Evolutionary conservation across 1,140 invertebrate species (phyloP).

Genomic region (Drosophila cardini): DNA sequence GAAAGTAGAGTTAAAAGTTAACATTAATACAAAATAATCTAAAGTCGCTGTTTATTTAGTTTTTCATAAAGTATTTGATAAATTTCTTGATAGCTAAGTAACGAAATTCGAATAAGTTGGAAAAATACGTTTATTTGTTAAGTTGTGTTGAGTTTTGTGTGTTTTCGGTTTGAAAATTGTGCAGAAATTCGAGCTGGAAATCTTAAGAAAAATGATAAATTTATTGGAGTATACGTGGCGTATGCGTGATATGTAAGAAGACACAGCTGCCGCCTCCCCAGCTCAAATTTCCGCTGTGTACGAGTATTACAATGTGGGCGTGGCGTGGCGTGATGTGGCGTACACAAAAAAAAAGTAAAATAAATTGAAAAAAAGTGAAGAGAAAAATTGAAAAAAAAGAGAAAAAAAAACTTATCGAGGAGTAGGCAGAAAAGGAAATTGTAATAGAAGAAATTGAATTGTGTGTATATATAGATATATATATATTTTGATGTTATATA

Average conservation of each 20-base stretch:
- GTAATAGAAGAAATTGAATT: slow-evolving; percentile 81
- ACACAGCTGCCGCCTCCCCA: slow-evolving; percentile 12
- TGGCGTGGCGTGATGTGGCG: slow-evolving; percentile 36
- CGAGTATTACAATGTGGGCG: slow-evolving; percentile 15
- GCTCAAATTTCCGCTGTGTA: slow-evolving; percentile 32
- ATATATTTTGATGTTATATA: slow-evolving; percentile 46
- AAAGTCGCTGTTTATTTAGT: neutral
- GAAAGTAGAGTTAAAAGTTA: slow-evolving; percentile 68
- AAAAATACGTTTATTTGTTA: slow-evolving; percentile 36
- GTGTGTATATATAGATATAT: slow-evolving; percentile 55
- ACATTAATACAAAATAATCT: slow-evolving; percentile 58
- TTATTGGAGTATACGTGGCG: slow-evolving; percentile 1
- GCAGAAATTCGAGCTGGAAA: slow-evolving; percentile 10
- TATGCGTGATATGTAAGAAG: slow-evolving; percentile 5
- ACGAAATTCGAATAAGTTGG: slow-evolving; percentile 52
- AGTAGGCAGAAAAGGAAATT: slow-evolving; percentile 64
- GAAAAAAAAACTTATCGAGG: slow-evolving; percentile 24
- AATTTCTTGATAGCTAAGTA: slow-evolving; percentile 38
- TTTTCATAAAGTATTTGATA: slow-evolving; percentile 25
- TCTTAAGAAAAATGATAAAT: too few species aligned
- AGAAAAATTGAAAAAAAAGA: slow-evolving; percentile 23
- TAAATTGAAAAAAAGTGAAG: slow-evolving; percentile 24
- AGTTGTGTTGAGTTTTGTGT: slow-evolving; percentile 11
- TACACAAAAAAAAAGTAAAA: slow-evolving; percentile 21
- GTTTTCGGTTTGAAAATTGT: neutral